Conservation (phyloP, 2,113 vertebrate species). For the Aegypius monachus region DNA sequence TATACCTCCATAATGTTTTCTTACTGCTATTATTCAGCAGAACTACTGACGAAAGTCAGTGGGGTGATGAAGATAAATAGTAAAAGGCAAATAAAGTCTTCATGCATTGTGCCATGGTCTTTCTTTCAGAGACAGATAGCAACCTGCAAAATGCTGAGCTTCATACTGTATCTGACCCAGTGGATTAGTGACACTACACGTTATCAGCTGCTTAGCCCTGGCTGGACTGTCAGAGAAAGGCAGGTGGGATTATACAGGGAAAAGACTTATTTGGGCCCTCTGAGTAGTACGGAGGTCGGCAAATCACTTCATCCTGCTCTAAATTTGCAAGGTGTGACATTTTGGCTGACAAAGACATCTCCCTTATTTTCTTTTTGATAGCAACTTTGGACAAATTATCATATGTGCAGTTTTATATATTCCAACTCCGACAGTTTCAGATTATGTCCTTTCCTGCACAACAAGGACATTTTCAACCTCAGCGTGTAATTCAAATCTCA, state of each 20-base stretch:
- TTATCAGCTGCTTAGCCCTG: neutral
- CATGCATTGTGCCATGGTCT: neutral
- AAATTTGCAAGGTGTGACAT: constrained; percentile 12
- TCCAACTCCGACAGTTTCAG: neutral
- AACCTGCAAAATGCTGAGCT: neutral
- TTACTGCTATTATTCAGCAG: neutral
- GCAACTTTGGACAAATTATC: neutral
- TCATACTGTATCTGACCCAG: neutral
- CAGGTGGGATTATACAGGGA: neutral
- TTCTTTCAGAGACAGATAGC: neutral
- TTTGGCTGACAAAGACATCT: neutral
- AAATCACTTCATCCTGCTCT: constrained; percentile 4
- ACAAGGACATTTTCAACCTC: neutral
- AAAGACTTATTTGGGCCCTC: neutral
- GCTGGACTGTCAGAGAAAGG: neutral
- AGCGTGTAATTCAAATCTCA: neutral
- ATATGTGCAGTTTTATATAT: neutral
- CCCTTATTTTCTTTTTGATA: constrained; percentile 11
- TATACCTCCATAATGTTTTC: neutral
- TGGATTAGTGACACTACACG: neutral
- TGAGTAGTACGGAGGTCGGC: neutral
- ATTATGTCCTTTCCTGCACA: neutral
- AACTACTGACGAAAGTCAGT: neutral
- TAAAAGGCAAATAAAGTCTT: neutral
- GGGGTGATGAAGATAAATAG: neutral